phyloP scores from a whole-genome alignment of 1,140 invertebrate species.

The Battus philenor region DNA sequence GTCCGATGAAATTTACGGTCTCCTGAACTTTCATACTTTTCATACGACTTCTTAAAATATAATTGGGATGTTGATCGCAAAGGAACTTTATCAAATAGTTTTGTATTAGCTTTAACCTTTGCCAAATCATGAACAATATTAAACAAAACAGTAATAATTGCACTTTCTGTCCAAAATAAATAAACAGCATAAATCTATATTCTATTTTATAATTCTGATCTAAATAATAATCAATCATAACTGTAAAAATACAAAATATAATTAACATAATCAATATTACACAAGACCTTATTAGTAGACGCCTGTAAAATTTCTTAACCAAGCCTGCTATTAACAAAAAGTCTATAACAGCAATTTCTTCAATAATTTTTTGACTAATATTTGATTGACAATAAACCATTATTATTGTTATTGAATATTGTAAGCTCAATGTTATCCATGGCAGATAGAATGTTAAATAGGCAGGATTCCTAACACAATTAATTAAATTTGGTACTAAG shows the following conservation, averaged over 20 bases:
- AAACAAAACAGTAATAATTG: constrained; percentile 36
- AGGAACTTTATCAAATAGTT: constrained; percentile 32
- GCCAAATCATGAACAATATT: constrained; percentile 33
- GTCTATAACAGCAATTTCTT: constrained; percentile 31
- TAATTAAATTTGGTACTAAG: constrained; percentile 2
- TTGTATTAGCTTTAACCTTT: constrained; percentile 37
- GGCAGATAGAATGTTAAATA: constrained; percentile 31
- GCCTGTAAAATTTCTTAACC: not conserved
- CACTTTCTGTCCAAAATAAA: constrained; percentile 40
- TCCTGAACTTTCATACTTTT: constrained; percentile 15
- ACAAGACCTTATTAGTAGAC: not conserved
- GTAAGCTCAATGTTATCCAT: constrained; percentile 25
- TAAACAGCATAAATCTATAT: constrained; percentile 15
- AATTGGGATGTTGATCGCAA: constrained; percentile 21
- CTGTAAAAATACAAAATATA: not conserved
- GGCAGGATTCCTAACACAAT: constrained; percentile 9
- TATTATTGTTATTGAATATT: constrained; percentile 29
- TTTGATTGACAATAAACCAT: constrained; percentile 21
- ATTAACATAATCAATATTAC: not conserved
- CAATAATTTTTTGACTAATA: constrained; percentile 12
- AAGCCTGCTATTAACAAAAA: constrained; percentile 14
- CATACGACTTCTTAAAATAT: constrained; percentile 19
- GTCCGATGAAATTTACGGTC: constrained; percentile 30
- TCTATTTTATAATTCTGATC: not conserved
- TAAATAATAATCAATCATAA: not conserved